Evolutionary conservation across 2,113 vertebrate species (phyloP).

Genomic region (Manacus vitellinus): DNA sequence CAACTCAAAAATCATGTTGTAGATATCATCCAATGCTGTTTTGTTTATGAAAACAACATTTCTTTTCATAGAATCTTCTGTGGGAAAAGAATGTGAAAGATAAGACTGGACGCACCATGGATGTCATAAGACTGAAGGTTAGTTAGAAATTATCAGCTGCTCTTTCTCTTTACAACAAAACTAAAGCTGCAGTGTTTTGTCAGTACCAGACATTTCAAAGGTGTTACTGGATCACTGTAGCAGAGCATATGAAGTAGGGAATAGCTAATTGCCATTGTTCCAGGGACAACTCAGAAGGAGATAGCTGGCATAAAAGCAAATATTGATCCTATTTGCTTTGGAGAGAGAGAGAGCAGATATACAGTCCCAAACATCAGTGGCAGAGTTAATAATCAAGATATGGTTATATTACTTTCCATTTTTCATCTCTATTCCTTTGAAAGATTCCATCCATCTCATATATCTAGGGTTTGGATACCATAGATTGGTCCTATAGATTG

Average conservation of each 20-base stretch:
- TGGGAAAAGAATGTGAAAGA: slow-evolving; percentile 92
- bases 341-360: neutral
- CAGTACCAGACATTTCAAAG: neutral
- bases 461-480: neutral
- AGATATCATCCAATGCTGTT: neutral
- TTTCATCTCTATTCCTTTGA: neutral
- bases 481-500: neutral
- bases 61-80: slow-evolving; percentile 84
- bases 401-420: neutral
- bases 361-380: neutral
- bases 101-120: slow-evolving; percentile 83
- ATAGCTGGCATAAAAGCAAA: neutral
- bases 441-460: neutral
- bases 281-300: rapidly evolving
- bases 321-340: neutral
- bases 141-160: neutral
- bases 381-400: neutral
- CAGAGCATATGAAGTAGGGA: neutral
- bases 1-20: neutral
- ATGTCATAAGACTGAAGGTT: slow-evolving; percentile 91
- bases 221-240: neutral
- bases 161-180: neutral
- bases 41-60: slow-evolving; percentile 25
- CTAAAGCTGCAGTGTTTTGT: neutral
- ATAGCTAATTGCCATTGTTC: neutral